Evolutionary conservation across 2,797 vertebrate genomes (phyloP), one percentile per base, ranked within the genome.

Genomic region (Chloroceryle inda): DNA sequence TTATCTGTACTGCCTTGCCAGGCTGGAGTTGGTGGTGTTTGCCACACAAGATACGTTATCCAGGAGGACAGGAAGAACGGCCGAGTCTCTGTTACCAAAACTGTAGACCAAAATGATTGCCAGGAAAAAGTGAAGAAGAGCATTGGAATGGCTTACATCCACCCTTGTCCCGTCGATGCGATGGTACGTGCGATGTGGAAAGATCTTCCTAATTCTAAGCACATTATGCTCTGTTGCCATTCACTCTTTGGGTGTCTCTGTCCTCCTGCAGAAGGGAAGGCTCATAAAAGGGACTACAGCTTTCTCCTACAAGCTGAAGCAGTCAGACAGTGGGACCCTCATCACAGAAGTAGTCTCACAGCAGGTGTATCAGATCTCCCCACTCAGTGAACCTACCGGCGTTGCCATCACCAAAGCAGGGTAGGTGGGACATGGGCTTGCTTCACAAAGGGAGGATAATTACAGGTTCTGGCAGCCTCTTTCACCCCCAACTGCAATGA

Each of bases 21-120:
- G 98, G 35, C 91, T 94, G 97, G 99, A 79, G 98, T 98, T 91
- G 98, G 98, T 58, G 99, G 99, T 56, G 88, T 98, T 88, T 99
- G 99, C 95, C 98, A 98, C 33, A 98, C 98, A 26, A 97, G 88
- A 91, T 99, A 99, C 6, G 61, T 96, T 15, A 82, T 97, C 72
- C 98, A 99, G 64, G 98, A 98, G 63, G 96, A 98, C 67, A 52
- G 2, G 40, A 96, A 92, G 58, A 98, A 97, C 14, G 86, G 89
- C 33, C 84, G 97, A 29, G 45, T 98, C 73, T 92, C 83, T 35
- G 27, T 98, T 72, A 98, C 97, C 44, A 98, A 98, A 96, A 96
- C 98, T 3, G 97, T 98, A 42, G 98, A 99, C 85, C 33, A 98
- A 37, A 97, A 63, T 35, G 98, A 98, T 77, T 99, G 99, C 97